Conservation (phyloP, 2,797 vertebrate species). For the Coluber constrictor region DNA sequence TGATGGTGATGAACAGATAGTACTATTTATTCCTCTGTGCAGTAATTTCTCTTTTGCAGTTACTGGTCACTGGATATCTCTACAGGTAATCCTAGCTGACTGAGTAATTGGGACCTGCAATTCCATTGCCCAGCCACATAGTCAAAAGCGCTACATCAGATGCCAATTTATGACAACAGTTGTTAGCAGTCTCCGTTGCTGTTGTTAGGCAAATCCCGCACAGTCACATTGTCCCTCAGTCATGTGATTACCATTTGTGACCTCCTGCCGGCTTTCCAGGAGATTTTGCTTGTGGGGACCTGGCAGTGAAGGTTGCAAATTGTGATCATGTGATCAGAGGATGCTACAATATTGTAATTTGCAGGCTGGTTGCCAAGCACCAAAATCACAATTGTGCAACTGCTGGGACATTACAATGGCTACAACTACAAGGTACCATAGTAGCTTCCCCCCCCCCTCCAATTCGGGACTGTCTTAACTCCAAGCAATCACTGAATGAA, state of each 20-base stretch:
- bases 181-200: background rate
- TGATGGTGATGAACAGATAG: background rate
- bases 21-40: background rate
- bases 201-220: background rate
- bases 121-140: background rate
- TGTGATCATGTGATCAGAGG: background rate
- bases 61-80: background rate
- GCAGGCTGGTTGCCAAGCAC: background rate
- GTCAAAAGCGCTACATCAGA: background rate
- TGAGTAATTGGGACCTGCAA: background rate
- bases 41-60: background rate
- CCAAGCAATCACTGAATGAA: background rate
- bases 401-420: background rate
- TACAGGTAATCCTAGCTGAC: background rate
- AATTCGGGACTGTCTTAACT: background rate
- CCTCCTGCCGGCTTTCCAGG: background rate
- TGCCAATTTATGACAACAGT: background rate
- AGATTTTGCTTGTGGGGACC: background rate
- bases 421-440: background rate
- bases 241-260: background rate
- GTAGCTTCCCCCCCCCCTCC: fast-evolving
- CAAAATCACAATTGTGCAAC: background rate
- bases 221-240: background rate
- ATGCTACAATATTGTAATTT: background rate
- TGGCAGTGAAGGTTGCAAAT: background rate